Evolutionary conservation across 2,113 vertebrate species (phyloP).

Genomic region (Tonatia bakeri): DNA sequence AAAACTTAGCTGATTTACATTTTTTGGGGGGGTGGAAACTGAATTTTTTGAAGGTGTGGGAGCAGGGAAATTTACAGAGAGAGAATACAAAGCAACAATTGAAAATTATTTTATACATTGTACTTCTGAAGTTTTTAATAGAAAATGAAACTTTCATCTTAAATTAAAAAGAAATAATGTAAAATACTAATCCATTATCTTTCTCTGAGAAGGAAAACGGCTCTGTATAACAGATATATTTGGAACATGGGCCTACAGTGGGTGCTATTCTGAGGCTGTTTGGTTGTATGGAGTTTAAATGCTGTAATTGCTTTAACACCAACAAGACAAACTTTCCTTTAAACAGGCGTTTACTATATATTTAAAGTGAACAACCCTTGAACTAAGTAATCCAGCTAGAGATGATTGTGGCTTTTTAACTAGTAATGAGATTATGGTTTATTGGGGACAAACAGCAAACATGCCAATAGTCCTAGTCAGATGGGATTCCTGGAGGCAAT

Average conservation of each 20-base stretch:
- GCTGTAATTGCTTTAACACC: neutral
- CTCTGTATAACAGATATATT: neutral
- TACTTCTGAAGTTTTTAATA: neutral
- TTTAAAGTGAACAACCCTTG: neutral
- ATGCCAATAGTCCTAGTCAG: neutral
- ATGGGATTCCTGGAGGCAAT: neutral
- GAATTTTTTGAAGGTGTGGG: neutral
- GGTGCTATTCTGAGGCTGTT: neutral
- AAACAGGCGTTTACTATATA: neutral
- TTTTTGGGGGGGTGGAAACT: neutral
- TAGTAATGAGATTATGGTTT: neutral
- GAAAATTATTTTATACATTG: neutral
- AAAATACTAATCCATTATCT: neutral
- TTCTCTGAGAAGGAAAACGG: neutral
- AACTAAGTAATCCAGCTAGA: neutral
- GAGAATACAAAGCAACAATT: neutral
- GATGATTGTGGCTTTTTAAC: neutral
- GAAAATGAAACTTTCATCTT: neutral
- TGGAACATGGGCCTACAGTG: neutral
- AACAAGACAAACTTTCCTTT: neutral
- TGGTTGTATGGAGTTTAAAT: neutral
- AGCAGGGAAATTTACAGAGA: neutral
- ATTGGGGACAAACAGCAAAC: neutral
- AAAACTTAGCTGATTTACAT: slow-evolving; percentile 7
- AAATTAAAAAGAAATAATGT: neutral